A percentile compares a stretch with the other conserved stretches of the same genome.
These are phyloP conservation scores for Plemyria rubiginata DNA, from an alignment of 2,888 invertebrate species.

Conservation along the genomic window DNA sequence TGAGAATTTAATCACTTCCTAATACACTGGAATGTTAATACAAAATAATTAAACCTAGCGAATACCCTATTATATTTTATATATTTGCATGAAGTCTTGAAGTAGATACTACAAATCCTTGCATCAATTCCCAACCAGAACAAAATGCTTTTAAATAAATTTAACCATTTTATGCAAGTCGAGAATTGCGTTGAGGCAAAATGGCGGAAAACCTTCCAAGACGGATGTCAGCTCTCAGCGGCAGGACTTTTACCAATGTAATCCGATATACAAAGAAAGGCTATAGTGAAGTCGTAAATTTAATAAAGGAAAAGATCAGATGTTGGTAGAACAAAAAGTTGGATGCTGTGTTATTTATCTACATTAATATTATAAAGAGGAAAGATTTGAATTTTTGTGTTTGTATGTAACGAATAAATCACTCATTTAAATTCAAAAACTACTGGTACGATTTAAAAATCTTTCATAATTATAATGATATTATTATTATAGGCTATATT, in stretches of 20 bases:
- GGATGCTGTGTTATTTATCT: background rate
- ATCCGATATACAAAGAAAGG: constrained; percentile 55
- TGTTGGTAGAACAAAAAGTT: constrained; percentile 41
- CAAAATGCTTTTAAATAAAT: constrained; percentile 39
- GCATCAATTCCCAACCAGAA: constrained; percentile 9
- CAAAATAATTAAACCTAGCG: background rate
- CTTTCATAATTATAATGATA: no score
- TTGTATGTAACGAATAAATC: no score
- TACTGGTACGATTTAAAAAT: no score
- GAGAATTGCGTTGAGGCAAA: constrained; percentile 30
- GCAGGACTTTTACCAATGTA: constrained; percentile 56
- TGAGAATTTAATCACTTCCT: no score
- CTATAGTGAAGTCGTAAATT: constrained; percentile 47
- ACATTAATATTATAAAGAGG: no score
- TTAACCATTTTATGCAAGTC: constrained; percentile 40
- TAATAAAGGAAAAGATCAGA: constrained; percentile 53
- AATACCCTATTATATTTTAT: background rate
- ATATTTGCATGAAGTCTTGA: background rate
- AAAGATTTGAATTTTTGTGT: no score
- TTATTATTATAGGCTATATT: no score
- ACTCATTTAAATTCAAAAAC: no score
- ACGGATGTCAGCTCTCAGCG: constrained; percentile 41
- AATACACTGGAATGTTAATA: no score
- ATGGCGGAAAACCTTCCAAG: constrained; percentile 43
- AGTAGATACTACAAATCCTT: constrained; percentile 1